Evolutionary conservation across 2,888 invertebrate species (phyloP).

Genomic region (Apotomis capreana): DNA sequence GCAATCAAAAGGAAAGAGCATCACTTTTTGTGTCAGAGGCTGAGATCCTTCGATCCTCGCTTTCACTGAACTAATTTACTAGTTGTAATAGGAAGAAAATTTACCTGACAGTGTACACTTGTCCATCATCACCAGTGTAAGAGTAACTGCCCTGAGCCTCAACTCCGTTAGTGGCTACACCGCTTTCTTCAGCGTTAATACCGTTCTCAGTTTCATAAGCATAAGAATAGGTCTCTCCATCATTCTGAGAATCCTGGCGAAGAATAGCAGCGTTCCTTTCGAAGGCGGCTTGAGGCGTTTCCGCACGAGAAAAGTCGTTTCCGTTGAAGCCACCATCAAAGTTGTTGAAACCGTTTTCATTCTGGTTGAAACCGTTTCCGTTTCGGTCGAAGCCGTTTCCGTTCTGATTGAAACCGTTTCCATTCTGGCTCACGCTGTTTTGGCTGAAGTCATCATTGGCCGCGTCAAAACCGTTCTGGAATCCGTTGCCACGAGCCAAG

Average conservation of each 20-base stretch:
- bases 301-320: conserved; percentile 50
- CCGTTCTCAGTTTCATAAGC: conserved; percentile 77
- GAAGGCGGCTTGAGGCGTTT: conserved; percentile 67
- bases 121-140: conserved; percentile 76
- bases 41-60: no score
- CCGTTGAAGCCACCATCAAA: conserved; percentile 47
- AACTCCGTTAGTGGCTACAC: conserved; percentile 73
- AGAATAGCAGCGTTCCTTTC: conserved; percentile 75
- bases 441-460: conserved; percentile 42
- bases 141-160: conserved; percentile 73
- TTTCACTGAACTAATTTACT: no score
- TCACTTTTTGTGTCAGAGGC: no score
- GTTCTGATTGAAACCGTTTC: conserved; percentile 41
- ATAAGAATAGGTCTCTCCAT: conserved; percentile 71
- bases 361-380: conserved; percentile 43
- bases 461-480: conserved; percentile 37
- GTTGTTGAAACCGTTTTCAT: conserved; percentile 47
- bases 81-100: background rate
- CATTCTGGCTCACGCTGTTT: conserved; percentile 37
- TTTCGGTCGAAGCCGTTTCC: conserved; percentile 41
- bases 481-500: conserved; percentile 37
- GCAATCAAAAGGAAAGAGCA: no score
- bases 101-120: conserved; percentile 72
- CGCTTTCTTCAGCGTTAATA: conserved; percentile 71
- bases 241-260: conserved; percentile 68